These are phyloP conservation scores for Maniola jurtina DNA, from an alignment of 1,140 invertebrate genomes.

Conservation along the genomic window DNA sequence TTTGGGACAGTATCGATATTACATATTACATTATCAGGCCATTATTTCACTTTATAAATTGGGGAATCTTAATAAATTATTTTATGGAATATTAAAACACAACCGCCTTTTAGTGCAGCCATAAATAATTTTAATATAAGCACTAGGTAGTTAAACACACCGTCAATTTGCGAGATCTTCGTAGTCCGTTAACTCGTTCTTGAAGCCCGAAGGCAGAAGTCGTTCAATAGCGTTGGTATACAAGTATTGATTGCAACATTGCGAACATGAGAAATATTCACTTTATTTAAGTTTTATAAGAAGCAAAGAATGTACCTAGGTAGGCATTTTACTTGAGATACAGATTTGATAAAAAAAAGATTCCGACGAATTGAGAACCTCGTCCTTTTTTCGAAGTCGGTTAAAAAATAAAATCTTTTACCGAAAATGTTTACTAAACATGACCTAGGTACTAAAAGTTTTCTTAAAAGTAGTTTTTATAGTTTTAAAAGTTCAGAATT, in stretches of 20 bases:
- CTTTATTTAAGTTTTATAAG: constrained; percentile 4
- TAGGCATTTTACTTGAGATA: too few species aligned
- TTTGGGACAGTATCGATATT: too few species aligned
- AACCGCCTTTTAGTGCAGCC: constrained; percentile 22
- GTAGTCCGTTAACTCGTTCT: constrained; percentile 35
- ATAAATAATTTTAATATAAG: constrained; percentile 38
- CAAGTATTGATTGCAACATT: constrained; percentile 11
- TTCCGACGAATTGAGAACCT: too few species aligned
- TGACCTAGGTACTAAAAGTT: too few species aligned
- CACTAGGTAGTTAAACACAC: constrained; percentile 34
- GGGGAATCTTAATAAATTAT: constrained; percentile 11
- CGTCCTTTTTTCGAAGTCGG: too few species aligned
- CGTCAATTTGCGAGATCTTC: constrained; percentile 34
- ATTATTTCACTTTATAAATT: constrained; percentile 12
- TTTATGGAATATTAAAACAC: constrained; percentile 20
- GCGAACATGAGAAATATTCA: constrained; percentile 13
- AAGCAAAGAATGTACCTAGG: not conserved
- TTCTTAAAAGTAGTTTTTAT: too few species aligned
- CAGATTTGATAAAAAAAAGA: too few species aligned
- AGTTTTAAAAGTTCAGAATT: too few species aligned
- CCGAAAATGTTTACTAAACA: too few species aligned
- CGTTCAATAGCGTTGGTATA: constrained; percentile 19
- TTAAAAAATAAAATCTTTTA: too few species aligned
- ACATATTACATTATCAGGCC: not conserved
- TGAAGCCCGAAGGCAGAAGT: constrained; percentile 28